These are phyloP conservation scores for Metopia argyrocephala DNA, from an alignment of 2,888 invertebrate species.

Conservation along the genomic window DNA sequence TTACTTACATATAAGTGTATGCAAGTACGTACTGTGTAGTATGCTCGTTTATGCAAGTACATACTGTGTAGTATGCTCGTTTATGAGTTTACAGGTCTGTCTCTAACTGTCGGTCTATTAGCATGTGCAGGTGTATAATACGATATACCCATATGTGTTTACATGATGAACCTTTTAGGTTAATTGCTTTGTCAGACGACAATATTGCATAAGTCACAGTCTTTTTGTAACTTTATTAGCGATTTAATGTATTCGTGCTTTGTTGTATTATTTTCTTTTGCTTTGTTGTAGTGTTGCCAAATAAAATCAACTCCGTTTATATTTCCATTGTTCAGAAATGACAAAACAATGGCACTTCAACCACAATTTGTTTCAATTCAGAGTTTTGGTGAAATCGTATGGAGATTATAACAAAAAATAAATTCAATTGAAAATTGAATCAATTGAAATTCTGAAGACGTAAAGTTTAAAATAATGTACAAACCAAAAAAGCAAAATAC, in stretches of 20 bases:
- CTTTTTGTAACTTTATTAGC: constrained; percentile 46
- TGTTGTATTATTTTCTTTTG: neutral
- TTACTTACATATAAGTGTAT: neutral
- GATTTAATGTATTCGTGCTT: constrained; percentile 45
- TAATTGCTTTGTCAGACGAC: constrained; percentile 70
- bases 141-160: neutral
- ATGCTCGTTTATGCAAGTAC: neutral
- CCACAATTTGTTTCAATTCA: neutral
- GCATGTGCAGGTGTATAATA: neutral
- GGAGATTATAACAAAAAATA: too few species aligned
- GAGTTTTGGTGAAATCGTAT: too few species aligned
- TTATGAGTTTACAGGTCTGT: neutral
- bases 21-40: neutral
- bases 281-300: constrained; percentile 8
- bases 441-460: too few species aligned
- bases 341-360: neutral
- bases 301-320: constrained; percentile 1
- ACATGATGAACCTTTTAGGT: constrained; percentile 73
- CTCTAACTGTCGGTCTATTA: neutral
- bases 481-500: too few species aligned
- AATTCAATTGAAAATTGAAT: too few species aligned
- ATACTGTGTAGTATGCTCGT: neutral
- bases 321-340: neutral
- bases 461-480: too few species aligned
- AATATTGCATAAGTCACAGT: constrained; percentile 54